Evolutionary conservation across 2,797 vertebrate genomes (phyloP), one percentile per base, ranked within the genome.

Genomic region (Protonibea diacanthus): DNA sequence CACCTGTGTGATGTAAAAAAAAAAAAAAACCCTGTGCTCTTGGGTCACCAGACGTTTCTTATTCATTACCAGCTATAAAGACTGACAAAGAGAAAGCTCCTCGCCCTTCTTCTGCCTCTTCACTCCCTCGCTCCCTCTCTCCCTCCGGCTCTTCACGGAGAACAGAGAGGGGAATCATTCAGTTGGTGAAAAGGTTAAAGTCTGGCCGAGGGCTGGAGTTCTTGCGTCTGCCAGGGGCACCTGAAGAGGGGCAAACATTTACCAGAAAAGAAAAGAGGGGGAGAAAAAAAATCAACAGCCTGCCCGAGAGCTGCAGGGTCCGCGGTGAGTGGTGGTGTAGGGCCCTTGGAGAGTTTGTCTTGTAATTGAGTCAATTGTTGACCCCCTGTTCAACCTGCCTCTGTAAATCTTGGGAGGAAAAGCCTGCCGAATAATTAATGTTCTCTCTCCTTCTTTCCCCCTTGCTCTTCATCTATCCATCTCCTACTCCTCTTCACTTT

Each of bases 301-400:
- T 81, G 86, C 71, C 81, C 55, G 58, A 92, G 91, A 89, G 89
- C 84, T 52, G 77, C 88, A 57, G 87, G 86, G 93, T 85, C 90
- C 44, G 23, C 76, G 68, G 82, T 88, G 93, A 84, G 87, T 89
- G 88, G 45, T 56, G 64, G 76, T 94, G 86, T 89, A 91, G 94
- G 80, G 81, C 90, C 90, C 93, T 94, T 86, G 77, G 85, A 71
- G 92, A 93, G 93, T 95, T 92, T 95, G 94, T 92, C 94, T 91
- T 93, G 95, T 94, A 95, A 93, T 87, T 95, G 94, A 95, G 95
- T 95, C 95, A 93, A 94, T 93, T 95, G 87, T 95, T 94, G 95
- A 95, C 89, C 91, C 91, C 82, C 90, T 88, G 93, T 94, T 94
- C 90, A 91, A 88, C 77, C 85, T 80, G 93, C 88, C 91, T 88